phyloP scores from a whole-genome alignment of 2,797 vertebrate species.

The Chrysocyon brachyurus region DNA sequence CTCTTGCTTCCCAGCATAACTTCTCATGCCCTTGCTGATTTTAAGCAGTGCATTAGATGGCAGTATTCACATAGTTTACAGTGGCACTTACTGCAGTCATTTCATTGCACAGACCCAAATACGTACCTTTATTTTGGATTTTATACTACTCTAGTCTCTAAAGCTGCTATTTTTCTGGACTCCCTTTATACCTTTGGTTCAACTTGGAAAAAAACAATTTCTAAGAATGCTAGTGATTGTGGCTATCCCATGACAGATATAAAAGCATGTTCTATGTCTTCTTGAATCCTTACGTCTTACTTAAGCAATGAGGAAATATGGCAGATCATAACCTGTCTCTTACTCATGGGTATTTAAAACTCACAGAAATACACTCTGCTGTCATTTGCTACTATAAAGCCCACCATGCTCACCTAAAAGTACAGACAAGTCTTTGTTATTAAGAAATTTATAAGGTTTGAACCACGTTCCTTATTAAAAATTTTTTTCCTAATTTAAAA shows the following conservation, averaged over 20 bases:
- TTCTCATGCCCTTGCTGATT: not conserved
- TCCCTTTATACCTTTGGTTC: slow-evolving; percentile 15
- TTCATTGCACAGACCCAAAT: not conserved
- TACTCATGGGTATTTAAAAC: slow-evolving; percentile 53
- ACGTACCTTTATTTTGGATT: slow-evolving; percentile 64
- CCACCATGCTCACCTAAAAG: not conserved
- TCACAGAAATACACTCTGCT: not conserved
- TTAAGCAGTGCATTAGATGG: slow-evolving; percentile 83
- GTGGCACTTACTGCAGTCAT: not conserved
- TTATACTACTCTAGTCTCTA: slow-evolving; percentile 53
- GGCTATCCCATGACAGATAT: not conserved
- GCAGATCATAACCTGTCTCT: slow-evolving; percentile 29
- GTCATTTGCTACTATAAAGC: not conserved
- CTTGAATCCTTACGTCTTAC: slow-evolving; percentile 17
- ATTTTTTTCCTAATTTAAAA: slow-evolving; percentile 40
- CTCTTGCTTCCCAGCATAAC: not conserved
- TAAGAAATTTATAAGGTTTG: slow-evolving; percentile 16
- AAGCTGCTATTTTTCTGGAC: not conserved
- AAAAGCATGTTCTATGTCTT: not conserved
- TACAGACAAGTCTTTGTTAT: not conserved
- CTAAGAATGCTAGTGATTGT: not conserved
- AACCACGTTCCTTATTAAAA: slow-evolving; percentile 25
- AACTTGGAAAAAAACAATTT: not conserved
- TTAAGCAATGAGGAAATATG: slow-evolving; percentile 64
- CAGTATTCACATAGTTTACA: slow-evolving; percentile 80